Percentiles rank a stretch among this genome's conserved stretches.
phyloP scores from a whole-genome alignment of 2,113 vertebrate species.

The Shinisaurus crocodilurus region DNA sequence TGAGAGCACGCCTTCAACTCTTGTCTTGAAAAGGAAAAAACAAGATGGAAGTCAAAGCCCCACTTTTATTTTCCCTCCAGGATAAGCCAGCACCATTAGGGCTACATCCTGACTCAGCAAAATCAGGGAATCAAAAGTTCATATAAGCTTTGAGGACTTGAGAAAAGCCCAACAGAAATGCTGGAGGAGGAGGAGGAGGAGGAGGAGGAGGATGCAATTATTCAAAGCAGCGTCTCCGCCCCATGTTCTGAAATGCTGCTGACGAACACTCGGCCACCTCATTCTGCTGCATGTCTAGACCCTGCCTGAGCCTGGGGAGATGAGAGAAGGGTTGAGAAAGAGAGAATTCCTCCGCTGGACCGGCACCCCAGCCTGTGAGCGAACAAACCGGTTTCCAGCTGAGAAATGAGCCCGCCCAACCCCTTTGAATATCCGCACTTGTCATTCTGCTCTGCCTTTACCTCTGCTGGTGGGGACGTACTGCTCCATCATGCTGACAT shows the following conservation, averaged over 20 bases:
- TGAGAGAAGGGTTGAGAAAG: background rate
- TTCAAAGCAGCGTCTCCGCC: background rate
- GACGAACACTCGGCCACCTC: too few species aligned
- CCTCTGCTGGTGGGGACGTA: slow-evolving; percentile 80
- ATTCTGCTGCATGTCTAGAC: background rate
- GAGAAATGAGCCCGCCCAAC: background rate
- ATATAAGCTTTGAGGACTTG: background rate
- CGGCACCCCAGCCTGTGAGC: too few species aligned
- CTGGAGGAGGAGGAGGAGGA: too few species aligned
- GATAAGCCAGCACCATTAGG: too few species aligned
- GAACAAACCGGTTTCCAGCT: background rate
- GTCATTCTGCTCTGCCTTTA: slow-evolving; percentile 63
- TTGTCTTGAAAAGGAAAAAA: background rate
- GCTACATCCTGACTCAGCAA: background rate
- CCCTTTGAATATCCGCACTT: background rate
- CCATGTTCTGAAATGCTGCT: background rate
- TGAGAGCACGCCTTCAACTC: too few species aligned
- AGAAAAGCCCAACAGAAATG: background rate
- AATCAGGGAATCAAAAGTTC: background rate
- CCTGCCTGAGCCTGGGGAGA: background rate
- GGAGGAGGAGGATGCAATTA: too few species aligned
- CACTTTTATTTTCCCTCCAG: background rate
- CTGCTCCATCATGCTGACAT: slow-evolving; percentile 90
- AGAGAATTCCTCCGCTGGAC: too few species aligned
- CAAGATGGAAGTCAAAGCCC: background rate